Base-by-base conservation (phyloP, 2,113 vertebrate species). In the Phaethon lepturus region DNA sequence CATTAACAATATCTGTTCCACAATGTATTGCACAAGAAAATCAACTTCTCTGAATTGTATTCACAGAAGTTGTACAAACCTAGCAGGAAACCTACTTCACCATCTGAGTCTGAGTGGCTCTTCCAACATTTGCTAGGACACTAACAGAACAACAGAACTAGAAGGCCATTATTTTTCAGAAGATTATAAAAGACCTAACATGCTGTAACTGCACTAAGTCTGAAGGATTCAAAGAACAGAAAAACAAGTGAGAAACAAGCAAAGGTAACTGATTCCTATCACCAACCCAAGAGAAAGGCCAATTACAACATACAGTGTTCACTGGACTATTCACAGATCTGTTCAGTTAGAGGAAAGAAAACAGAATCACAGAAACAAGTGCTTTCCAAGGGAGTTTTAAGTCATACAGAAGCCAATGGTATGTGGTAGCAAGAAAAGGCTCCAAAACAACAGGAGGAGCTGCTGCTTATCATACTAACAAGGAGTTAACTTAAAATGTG, bases 401-500 rank as follows among this genome's bases (percentile, higher is more conserved):
- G n/a, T 67, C 44, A 40, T 53, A 58, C 26, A n/a, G 49, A 64
- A 95, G 35, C 33, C 83, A 91, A 11, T 17, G 28, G 45, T 49
- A 79, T 3, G 11, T 29, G 35, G n/a, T 12, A 82, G 55, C 17
- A 82, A 69, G 22, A 82, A 82, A 88, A 88, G 24, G 15, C 42
- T 91, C 59, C 50, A 88, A 76, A 90, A 80, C 35, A 77, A 83
- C 40, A 77, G 45, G 69, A 93, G 20, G 19, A 88, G 15, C 33
- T 73, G 64, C 13, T 73, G 63, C 1, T 66, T 29, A 45, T 62
- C 68, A 64, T 47, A 91, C n/a, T 69, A 76, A 79, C 42, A 53
- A 82, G 42, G 59, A 92, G 63, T 66, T 83, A 69, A 90, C 74
- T 92, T 68, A 91, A 95, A 92, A 92, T 53, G 53, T 69, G 68